These are phyloP conservation scores for Agrenia bidenticulata DNA, from an alignment of 2,888 invertebrate species.

Conservation along the genomic window DNA sequence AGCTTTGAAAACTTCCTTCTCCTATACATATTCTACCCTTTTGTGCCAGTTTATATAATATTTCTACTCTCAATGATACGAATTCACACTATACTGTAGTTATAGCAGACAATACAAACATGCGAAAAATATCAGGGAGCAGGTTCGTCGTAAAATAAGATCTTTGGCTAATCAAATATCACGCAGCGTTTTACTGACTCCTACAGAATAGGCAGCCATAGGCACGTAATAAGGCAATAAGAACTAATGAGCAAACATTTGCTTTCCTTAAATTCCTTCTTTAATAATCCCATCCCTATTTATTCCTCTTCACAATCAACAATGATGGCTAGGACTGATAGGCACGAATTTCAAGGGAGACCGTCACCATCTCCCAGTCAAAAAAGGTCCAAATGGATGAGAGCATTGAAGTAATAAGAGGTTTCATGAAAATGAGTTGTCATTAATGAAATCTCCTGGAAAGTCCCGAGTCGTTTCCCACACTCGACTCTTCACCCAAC, in stretches of 20 bases:
- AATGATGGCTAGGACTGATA: not conserved
- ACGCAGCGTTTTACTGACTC: not conserved
- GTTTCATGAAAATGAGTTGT: conserved; percentile 39
- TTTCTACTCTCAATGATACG: too few species aligned
- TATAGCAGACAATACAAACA: too few species aligned
- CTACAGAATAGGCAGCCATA: not conserved
- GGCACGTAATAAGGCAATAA: conserved; percentile 12
- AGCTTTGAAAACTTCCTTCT: too few species aligned
- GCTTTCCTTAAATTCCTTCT: conserved; percentile 5
- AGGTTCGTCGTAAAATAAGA: too few species aligned
- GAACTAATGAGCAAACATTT: conserved; percentile 17
- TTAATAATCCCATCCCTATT: not conserved
- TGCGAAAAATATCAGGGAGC: too few species aligned
- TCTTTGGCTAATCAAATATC: too few species aligned
- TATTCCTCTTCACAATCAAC: not conserved
- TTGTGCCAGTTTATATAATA: too few species aligned
- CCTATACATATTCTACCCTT: too few species aligned
- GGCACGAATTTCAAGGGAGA: conserved; percentile 4
- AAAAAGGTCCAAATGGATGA: not conserved
- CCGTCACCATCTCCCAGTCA: not conserved
- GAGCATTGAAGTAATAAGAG: conserved; percentile 29
- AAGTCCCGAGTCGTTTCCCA: conserved; percentile 10
- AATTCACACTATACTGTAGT: too few species aligned
- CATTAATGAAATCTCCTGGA: conserved; percentile 29
- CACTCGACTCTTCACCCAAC: not conserved